Conservation (phyloP, 2,113 vertebrate species). For the Odocoileus virginianus region DNA sequence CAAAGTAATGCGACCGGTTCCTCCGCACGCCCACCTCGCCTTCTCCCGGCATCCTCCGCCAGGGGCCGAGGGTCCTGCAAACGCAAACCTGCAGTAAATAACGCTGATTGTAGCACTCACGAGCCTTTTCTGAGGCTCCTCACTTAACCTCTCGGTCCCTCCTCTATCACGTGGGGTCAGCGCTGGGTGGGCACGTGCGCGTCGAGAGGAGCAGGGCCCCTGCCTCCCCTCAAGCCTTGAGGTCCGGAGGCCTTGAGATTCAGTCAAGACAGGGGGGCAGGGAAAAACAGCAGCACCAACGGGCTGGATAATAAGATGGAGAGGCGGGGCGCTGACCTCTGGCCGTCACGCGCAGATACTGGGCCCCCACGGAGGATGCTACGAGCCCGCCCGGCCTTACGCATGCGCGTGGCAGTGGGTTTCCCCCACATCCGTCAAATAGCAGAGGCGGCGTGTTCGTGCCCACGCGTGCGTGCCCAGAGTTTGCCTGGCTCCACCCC, state of each 20-base stretch:
- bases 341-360: fast-evolving
- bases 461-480: neutral
- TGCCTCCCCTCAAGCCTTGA: neutral
- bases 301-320: neutral
- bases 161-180: fast-evolving
- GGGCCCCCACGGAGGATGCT: fast-evolving
- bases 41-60: neutral
- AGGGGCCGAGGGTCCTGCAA: neutral
- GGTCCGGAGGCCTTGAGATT: neutral
- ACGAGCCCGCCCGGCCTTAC: neutral
- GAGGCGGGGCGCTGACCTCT: neutral
- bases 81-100: neutral
- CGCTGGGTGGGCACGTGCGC: neutral
- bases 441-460: neutral
- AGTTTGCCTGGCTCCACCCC: neutral
- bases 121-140: neutral
- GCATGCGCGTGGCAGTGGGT: fast-evolving
- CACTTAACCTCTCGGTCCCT: neutral
- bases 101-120: neutral
- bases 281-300: neutral
- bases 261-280: neutral
- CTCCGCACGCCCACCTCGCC: neutral
- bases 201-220: neutral
- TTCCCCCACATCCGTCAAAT: fast-evolving
- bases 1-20: neutral